Conservation (phyloP, 2,113 vertebrate species). For the Triplophysa siluroides region DNA sequence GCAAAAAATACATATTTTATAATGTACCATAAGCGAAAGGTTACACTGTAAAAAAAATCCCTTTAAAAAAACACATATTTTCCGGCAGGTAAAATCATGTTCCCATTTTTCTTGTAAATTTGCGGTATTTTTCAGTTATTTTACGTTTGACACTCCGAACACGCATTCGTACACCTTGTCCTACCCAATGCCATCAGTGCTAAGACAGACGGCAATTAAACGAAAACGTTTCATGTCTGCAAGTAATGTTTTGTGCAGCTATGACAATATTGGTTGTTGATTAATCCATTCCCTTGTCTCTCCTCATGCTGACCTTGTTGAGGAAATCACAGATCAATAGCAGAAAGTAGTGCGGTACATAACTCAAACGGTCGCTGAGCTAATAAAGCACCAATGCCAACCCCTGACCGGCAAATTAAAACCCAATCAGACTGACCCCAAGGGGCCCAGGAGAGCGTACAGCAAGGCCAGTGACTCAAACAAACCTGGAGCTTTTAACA, state of each 20-base stretch:
- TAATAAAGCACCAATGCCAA: slow-evolving; percentile 39
- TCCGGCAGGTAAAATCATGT: no score
- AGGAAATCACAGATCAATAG: slow-evolving; percentile 54
- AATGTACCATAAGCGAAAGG: no score
- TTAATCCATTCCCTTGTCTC: slow-evolving; percentile 45
- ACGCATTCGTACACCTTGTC: slow-evolving; percentile 37
- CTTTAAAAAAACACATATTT: no score
- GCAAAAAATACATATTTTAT: no score
- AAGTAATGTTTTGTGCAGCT: slow-evolving; percentile 33
- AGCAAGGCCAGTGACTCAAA: slow-evolving; percentile 39
- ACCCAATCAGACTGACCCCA: slow-evolving; percentile 62
- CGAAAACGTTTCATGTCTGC: slow-evolving; percentile 56
- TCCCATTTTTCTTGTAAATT: no score
- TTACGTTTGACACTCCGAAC: neutral
- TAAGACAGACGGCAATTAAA: slow-evolving; percentile 57
- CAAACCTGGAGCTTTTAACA: slow-evolving; percentile 44
- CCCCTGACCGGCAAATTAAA: slow-evolving; percentile 74
- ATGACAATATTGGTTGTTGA: slow-evolving; percentile 41
- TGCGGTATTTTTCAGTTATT: no score
- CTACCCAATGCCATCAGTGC: slow-evolving; percentile 61
- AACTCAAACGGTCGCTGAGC: slow-evolving; percentile 34
- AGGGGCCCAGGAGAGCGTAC: slow-evolving; percentile 49
- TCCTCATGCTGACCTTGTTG: slow-evolving; percentile 45
- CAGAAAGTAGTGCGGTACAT: slow-evolving; percentile 26
- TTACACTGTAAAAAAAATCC: no score